These are phyloP conservation scores for Cynopterus sphinx DNA, from an alignment of 2,797 vertebrate species.

Conservation along the genomic window DNA sequence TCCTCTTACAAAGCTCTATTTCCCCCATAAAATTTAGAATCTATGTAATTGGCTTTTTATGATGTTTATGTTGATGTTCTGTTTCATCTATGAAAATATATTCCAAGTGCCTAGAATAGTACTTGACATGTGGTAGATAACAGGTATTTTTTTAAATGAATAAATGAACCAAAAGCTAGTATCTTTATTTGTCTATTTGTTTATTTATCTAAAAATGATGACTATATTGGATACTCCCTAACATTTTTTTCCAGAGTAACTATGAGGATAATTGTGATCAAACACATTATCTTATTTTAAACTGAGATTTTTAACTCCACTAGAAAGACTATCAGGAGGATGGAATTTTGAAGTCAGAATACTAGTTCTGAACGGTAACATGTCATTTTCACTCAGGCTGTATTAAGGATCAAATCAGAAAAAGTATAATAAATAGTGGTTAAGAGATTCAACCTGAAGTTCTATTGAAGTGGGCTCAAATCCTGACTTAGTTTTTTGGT, in stretches of 20 bases:
- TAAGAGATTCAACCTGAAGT: not conserved
- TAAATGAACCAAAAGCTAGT: not conserved
- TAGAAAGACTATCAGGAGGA: not conserved
- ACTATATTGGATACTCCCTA: too few relatives aligned
- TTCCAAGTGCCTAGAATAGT: not conserved
- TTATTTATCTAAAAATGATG: conserved; percentile 9
- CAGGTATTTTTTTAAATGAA: not conserved
- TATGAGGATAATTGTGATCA: not conserved
- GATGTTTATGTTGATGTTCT: not conserved
- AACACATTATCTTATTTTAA: not conserved
- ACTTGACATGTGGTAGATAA: not conserved
- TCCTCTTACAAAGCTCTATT: not conserved
- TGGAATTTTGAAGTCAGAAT: not conserved
- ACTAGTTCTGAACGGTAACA: not conserved
- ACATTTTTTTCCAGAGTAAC: not conserved
- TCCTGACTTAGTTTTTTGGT: not conserved
- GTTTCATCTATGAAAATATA: not conserved
- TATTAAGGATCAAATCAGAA: not conserved
- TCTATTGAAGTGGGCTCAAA: not conserved
- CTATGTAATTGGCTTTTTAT: not conserved
- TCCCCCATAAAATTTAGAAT: not conserved
- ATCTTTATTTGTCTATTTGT: not conserved
- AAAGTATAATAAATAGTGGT: not conserved
- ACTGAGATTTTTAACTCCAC: not conserved
- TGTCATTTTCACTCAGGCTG: not conserved